Percentiles rank a stretch among this genome's conserved stretches.
These are phyloP conservation scores for Callosobruchus maculatus DNA, from an alignment of 2,888 invertebrate genomes.

Conservation along the genomic window DNA sequence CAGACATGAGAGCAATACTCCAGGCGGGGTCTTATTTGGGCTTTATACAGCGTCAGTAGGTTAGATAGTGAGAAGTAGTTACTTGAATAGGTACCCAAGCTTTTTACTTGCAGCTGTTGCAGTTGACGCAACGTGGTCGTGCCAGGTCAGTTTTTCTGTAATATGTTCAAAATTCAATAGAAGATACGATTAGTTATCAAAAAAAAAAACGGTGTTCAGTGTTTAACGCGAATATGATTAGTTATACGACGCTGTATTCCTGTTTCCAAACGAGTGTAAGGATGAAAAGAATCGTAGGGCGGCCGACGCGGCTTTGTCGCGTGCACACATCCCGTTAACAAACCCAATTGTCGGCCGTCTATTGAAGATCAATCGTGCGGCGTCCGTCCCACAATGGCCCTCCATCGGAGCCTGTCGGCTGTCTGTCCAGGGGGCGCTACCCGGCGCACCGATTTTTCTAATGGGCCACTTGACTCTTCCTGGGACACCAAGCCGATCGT, in stretches of 20 bases:
- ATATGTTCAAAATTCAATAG: too few relatives aligned
- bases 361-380: constrained; percentile 18
- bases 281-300: not conserved
- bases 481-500: not conserved
- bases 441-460: constrained; percentile 13
- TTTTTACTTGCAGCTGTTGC: too few relatives aligned
- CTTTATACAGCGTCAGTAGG: too few relatives aligned
- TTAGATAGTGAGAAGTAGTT: too few relatives aligned
- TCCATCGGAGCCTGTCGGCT: not conserved
- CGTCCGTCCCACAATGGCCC: constrained; percentile 1
- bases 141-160: too few relatives aligned
- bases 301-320: not conserved
- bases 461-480: constrained; percentile 8
- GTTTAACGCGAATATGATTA: too few relatives aligned
- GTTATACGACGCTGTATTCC: not conserved
- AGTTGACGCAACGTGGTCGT: too few relatives aligned
- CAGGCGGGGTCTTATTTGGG: too few relatives aligned
- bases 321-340: constrained; percentile 9
- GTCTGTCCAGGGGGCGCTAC: not conserved
- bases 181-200: too few relatives aligned
- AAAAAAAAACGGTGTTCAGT: too few relatives aligned
- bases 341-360: constrained; percentile 9
- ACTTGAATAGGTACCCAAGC: too few relatives aligned
- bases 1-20: too few relatives aligned
- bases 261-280: not conserved